Evolutionary conservation across 2,113 vertebrate genomes (phyloP), one percentile per base, ranked within the genome.

Genomic region (Piprites chloris): DNA sequence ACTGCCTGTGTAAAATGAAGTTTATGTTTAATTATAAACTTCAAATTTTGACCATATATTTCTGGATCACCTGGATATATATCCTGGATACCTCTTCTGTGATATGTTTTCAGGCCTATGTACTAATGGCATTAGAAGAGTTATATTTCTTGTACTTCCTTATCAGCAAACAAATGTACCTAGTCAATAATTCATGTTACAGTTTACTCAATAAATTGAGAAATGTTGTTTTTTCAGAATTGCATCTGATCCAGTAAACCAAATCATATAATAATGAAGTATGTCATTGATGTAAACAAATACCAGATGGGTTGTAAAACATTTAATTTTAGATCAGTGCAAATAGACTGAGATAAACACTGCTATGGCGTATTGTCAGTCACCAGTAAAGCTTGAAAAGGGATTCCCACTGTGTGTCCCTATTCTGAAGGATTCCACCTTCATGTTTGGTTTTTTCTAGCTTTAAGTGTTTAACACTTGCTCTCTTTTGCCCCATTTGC

Each of bases 191-290:
- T 89, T 80, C 9, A 49, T 63, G 30, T 21, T 82, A 52, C 26
- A 30, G 18, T 82, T 92, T 74, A 35, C 22, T 89, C 81, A 74
- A 28, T 58, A 59, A 86, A 59, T 78, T 87, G 73, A 61, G 89
- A 56, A 89, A 37, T 62, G 27, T 61, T 79, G 30, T 63, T 46
- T 80, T 86, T 78, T 68, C 65, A 74, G 58, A 71, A 47, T 33
- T 63, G 62, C 41, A 30, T 89, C 53, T 87, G 74, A 79, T 79
- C 81, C 93, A 94, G 7, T 82, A 85, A 85, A 85, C 14, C 42
- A 78, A 91, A 93, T 97, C 92, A 94, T 85, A 53, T 89, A 94
- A 91, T 79, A 91, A 89, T 85, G 44, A 93, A 96, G 56, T 63
- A 50, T 90, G 93, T 84, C 84, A 69, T 88, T 0, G 7, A 82